Evolutionary conservation across 2,113 vertebrate species (phyloP).

Genomic region (Microcebus jonahi): DNA sequence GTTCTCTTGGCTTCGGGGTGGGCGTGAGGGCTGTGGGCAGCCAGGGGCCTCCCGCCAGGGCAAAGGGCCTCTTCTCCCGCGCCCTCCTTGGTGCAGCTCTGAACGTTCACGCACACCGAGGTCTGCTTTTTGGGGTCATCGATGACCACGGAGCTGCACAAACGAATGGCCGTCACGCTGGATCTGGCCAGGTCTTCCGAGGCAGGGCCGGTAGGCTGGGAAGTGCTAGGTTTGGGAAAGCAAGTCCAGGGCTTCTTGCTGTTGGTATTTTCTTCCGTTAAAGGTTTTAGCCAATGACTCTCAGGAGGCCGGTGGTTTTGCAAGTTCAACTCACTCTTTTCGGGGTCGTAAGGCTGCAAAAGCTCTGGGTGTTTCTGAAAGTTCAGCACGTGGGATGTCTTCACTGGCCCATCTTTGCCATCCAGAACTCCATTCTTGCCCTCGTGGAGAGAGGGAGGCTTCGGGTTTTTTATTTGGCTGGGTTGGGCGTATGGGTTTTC

Average conservation of each 20-base stretch:
- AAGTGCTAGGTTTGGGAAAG: constrained; percentile 77
- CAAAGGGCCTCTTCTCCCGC: constrained; percentile 75
- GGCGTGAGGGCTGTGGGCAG: constrained; percentile 77
- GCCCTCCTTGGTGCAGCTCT: constrained; percentile 70
- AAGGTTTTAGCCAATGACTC: constrained; percentile 73
- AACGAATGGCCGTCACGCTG: constrained; percentile 69
- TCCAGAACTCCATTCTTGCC: constrained; percentile 84
- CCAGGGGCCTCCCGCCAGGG: constrained; percentile 73
- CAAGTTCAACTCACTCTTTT: constrained; percentile 86
- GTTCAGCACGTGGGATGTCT: constrained; percentile 88
- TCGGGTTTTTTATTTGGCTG: constrained; percentile 80
- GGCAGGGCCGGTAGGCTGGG: constrained; percentile 63
- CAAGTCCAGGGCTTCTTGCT: constrained; percentile 75
- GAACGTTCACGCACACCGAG: constrained; percentile 74
- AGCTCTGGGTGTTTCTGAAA: constrained; percentile 96
- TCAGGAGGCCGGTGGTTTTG: constrained; percentile 78
- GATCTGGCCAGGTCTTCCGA: constrained; percentile 81
- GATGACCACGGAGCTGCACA: constrained; percentile 79
- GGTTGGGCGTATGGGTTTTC: constrained; percentile 86
- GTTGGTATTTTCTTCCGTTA: constrained; percentile 75
- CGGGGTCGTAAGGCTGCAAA: constrained; percentile 94
- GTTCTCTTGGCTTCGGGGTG: constrained; percentile 84
- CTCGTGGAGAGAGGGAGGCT: constrained; percentile 78
- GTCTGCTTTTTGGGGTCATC: constrained; percentile 80
- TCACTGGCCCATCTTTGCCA: constrained; percentile 79